Evolutionary conservation across 1,140 invertebrate genomes (phyloP).

Genomic region (Phymorhynchus buccinoides): DNA sequence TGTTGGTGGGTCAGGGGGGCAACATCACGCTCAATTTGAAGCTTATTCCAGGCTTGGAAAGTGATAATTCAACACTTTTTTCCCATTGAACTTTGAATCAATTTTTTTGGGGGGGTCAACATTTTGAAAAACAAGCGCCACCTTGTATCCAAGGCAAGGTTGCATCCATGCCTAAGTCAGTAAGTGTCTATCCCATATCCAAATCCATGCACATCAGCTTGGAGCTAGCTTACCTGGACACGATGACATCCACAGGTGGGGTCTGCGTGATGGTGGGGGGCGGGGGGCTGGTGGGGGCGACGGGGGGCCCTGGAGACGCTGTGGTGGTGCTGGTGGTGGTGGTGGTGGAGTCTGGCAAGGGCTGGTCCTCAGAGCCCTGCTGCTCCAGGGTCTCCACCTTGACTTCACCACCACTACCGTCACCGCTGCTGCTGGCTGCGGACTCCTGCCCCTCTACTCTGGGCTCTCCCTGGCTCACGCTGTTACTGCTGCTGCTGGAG

Average conservation of each 20-base stretch:
- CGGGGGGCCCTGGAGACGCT: neutral
- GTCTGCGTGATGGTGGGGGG: neutral
- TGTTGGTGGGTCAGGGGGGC: no score
- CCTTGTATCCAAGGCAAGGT: no score
- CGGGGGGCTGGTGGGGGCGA: neutral
- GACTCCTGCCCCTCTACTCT: neutral
- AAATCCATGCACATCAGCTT: no score
- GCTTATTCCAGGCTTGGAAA: no score
- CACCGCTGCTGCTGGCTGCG: neutral
- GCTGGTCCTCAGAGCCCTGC: neutral
- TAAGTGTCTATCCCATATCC: no score
- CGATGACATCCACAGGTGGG: slow-evolving; percentile 5
- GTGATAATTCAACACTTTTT: no score
- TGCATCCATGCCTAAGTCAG: no score
- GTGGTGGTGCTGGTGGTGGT: neutral
- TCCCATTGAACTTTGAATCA: no score
- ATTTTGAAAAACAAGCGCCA: no score
- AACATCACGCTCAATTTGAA: no score
- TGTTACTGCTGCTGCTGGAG: neutral
- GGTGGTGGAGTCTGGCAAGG: slow-evolving; percentile 11
- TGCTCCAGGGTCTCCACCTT: slow-evolving; percentile 18
- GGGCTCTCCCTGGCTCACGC: neutral
- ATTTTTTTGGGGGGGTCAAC: no score
- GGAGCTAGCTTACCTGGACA: slow-evolving; percentile 3
- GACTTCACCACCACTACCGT: neutral